These are phyloP conservation scores for Protonibea diacanthus DNA, from an alignment of 2,797 vertebrate genomes.

Conservation along the genomic window DNA sequence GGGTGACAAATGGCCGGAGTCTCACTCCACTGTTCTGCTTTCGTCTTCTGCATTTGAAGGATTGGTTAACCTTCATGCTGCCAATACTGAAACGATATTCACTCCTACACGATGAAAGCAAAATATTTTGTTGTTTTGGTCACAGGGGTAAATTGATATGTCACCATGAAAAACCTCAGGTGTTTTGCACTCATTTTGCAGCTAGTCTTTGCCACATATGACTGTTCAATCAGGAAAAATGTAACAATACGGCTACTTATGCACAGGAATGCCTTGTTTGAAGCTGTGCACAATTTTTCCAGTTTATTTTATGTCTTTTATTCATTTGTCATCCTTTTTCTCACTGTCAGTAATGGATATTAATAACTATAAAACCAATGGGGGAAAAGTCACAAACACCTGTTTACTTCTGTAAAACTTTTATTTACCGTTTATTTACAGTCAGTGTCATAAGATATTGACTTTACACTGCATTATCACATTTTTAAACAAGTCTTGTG, in stretches of 20 bases:
- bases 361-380: conserved; percentile 66
- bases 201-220: conserved; percentile 84
- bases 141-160: conserved; percentile 82
- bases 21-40: conserved; percentile 68
- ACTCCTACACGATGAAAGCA: conserved; percentile 80
- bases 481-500: conserved; percentile 80
- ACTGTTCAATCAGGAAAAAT: conserved; percentile 84
- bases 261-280: conserved; percentile 86
- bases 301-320: conserved; percentile 65
- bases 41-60: conserved; percentile 76
- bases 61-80: conserved; percentile 72
- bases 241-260: conserved; percentile 81
- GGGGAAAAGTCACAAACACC: conserved; percentile 66
- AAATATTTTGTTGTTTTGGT: conserved; percentile 82
- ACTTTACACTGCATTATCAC: conserved; percentile 70
- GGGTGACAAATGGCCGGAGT: conserved; percentile 36
- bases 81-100: conserved; percentile 81
- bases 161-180: conserved; percentile 86
- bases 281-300: conserved; percentile 82
- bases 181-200: conserved; percentile 88
- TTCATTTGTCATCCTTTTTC: conserved; percentile 60
- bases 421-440: conserved; percentile 66
- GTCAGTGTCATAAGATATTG: conserved; percentile 59
- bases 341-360: conserved; percentile 64
- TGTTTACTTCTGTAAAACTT: conserved; percentile 72